Conservation (phyloP, 2,797 vertebrate genomes). For the Synaphobranchus kaupii region DNA sequence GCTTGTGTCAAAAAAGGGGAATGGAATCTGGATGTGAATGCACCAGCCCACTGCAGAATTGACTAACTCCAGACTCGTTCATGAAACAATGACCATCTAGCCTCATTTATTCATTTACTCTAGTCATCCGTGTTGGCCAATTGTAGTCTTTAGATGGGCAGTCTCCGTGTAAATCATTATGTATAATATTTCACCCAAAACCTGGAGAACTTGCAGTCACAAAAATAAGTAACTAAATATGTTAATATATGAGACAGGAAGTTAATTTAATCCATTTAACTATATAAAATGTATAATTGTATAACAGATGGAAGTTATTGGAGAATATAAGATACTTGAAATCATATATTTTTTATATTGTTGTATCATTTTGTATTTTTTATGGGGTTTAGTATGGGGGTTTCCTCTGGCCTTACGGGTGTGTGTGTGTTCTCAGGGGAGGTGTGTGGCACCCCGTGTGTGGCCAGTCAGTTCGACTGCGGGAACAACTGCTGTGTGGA, state of each 20-base stretch:
- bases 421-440: constrained; percentile 32
- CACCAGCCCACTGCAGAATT: background rate
- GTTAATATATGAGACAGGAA: background rate
- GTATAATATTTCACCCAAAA: background rate
- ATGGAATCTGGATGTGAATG: background rate
- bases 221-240: background rate
- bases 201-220: background rate
- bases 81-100: background rate
- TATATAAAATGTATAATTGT: too few species aligned
- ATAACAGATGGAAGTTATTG: too few species aligned
- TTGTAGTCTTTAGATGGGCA: background rate
- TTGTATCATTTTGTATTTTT: too few species aligned
- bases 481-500: constrained; percentile 81
- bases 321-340: too few species aligned
- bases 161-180: background rate
- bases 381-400: background rate
- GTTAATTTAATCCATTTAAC: background rate
- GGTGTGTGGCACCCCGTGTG: constrained; percentile 71
- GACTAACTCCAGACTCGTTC: background rate
- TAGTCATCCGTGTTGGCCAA: background rate
- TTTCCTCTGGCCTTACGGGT: background rate
- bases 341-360: too few species aligned
- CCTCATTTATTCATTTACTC: background rate
- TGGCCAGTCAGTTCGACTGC: constrained; percentile 73
- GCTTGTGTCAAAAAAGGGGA: background rate